Percentiles rank a stretch among this genome's conserved stretches.
Evolutionary conservation across 2,797 vertebrate species (phyloP).

Genomic region (Nannoperca australis): DNA sequence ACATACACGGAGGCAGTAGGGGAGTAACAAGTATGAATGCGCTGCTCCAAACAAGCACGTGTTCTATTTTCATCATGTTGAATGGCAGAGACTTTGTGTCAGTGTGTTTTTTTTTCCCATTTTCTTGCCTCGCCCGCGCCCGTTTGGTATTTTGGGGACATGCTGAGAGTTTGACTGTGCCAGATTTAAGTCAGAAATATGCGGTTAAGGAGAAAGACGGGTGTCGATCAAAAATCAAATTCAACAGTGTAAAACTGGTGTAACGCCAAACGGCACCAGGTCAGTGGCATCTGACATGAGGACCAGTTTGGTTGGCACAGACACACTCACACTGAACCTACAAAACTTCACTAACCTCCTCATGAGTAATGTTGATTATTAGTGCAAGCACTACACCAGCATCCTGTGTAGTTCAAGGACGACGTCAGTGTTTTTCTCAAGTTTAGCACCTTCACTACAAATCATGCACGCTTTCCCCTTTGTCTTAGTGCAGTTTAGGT

Average conservation of each 20-base stretch:
- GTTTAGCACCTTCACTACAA: not conserved
- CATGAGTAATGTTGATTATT: not conserved
- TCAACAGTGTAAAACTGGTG: not conserved
- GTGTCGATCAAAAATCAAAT: constrained; percentile 1
- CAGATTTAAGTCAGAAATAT: constrained; percentile 21
- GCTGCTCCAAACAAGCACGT: not conserved
- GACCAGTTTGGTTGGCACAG: not conserved
- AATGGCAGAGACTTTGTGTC: constrained; percentile 27
- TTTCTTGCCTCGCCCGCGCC: not conserved
- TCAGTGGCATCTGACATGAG: not conserved
- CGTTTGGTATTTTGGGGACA: constrained; percentile 31
- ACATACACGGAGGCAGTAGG: not conserved
- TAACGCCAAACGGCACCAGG: not conserved
- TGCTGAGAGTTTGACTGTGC: constrained; percentile 25
- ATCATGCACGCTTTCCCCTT: not conserved
- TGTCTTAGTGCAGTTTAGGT: not conserved
- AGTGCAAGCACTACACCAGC: not conserved
- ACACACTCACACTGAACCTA: not conserved
- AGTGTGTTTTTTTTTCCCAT: constrained; percentile 14
- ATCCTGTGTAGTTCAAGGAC: not conserved
- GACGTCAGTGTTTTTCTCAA: not conserved
- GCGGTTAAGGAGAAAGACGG: not conserved
- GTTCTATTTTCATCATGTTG: constrained; percentile 26
- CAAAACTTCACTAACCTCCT: not conserved
- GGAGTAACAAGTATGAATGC: not conserved